Evolutionary conservation across 2,113 vertebrate genomes (phyloP), one percentile per base, ranked within the genome.

Genomic region (Heliornis fulica): DNA sequence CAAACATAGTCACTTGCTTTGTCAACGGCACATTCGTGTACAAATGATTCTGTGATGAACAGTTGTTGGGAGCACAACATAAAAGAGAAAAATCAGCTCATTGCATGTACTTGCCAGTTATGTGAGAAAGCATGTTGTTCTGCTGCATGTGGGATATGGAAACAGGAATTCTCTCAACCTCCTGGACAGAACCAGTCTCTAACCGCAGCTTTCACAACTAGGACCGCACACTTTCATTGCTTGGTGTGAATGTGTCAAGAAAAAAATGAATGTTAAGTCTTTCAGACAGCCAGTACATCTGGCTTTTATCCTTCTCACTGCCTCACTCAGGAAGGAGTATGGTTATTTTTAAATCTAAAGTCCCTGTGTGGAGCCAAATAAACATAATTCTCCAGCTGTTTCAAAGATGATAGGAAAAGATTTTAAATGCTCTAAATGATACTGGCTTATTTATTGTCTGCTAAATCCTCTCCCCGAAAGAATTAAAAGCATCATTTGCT

Each of bases 301-400:
- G 96, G 89, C 80, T 96, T 96, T 94, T 93, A 87, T 94, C 92
- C 50, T 92, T 87, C 65, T 89, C 57, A n/a, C 71, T 95, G 78
- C 53, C 64, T 94, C 21, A 36, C 26, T 85, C 36, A 68, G 68
- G 74, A 87, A 93, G 71, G 65, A 93, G 54, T 64, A 75, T 25
- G 40, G 66, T 68, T 97, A 91, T 93, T 96, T 95, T 95, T 90
- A 94, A 95, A 95, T 48, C 36, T 86, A 86, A 80, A 36, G 57
- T 87, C 56, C 10, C 1, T 81, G 28, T 76, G 60, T 82, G 59
- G 78, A 91, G 71, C 40, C 76, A 94, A 91, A 93, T 61, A 87
- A 95, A 77, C 34, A 43, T 46, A 78, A 71, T 87, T 80, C 54
- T 94, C 26, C 25, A 87, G 46, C 36, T 90, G 75, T 25, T 94